phyloP scores from a whole-genome alignment of 2,113 vertebrate genomes.

The Turnix velox region DNA sequence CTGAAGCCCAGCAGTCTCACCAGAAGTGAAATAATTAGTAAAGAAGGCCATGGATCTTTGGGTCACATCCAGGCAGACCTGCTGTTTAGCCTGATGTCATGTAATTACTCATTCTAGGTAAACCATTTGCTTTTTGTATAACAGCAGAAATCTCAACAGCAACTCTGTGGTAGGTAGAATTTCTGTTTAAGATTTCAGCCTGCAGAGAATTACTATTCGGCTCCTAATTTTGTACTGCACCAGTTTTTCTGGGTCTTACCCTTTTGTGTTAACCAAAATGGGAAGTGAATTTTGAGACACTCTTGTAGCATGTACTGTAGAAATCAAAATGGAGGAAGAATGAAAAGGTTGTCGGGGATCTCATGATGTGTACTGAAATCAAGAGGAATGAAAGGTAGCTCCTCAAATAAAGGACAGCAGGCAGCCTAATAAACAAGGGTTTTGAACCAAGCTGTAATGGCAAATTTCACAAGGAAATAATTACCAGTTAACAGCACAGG shows the following conservation, averaged over 20 bases:
- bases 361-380: background rate
- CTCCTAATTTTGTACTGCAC: background rate
- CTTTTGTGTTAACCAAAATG: background rate
- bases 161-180: background rate
- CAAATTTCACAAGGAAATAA: background rate
- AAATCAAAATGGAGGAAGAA: constrained; percentile 11
- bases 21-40: background rate
- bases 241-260: background rate
- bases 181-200: background rate
- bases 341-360: background rate
- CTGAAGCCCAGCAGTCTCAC: background rate
- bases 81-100: constrained; percentile 22
- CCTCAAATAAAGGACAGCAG: background rate
- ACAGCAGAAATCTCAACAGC: background rate
- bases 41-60: background rate
- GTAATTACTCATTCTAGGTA: constrained; percentile 21
- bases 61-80: background rate
- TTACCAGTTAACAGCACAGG: background rate
- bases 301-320: background rate
- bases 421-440: background rate
- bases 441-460: background rate
- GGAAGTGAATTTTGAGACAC: background rate
- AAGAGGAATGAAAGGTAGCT: background rate
- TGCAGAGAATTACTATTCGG: background rate
- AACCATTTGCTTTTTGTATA: background rate